A percentile compares a stretch with the other conserved stretches of the same genome.
phyloP scores from a whole-genome alignment of 2,888 invertebrate genomes.

The Hylaea fasciaria region DNA sequence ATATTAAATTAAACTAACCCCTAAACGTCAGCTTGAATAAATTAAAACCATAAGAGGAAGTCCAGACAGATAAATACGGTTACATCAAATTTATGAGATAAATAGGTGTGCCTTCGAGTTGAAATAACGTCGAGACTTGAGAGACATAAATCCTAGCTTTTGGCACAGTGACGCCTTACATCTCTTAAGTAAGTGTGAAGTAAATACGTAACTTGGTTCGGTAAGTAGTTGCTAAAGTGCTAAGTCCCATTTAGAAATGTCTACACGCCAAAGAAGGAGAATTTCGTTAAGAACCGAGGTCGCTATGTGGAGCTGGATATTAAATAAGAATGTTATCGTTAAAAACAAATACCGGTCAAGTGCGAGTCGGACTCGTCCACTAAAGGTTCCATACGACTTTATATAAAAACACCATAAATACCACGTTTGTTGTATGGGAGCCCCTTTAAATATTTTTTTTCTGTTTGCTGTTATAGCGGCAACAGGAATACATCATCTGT shows the following conservation, averaged over 20 bases:
- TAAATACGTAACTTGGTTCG: slow-evolving; percentile 33
- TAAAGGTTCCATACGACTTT: no score
- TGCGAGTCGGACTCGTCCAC: no score
- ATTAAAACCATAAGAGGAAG: no score
- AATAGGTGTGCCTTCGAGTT: background rate
- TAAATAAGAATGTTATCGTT: background rate
- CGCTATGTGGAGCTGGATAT: slow-evolving; percentile 12
- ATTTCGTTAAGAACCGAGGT: slow-evolving; percentile 11
- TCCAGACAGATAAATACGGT: background rate
- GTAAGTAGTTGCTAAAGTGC: slow-evolving; percentile 33
- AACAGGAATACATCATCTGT: no score
- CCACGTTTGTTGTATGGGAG: no score
- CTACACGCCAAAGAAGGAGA: slow-evolving; percentile 24
- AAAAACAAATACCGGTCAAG: no score
- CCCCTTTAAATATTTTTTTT: no score
- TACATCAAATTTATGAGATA: background rate
- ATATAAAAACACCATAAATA: no score
- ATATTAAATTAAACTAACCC: no score
- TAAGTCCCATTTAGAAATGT: slow-evolving; percentile 32
- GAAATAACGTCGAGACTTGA: slow-evolving; percentile 10
- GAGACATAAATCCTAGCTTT: slow-evolving; percentile 31
- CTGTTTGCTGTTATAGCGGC: no score
- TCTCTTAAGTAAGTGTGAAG: slow-evolving; percentile 31
- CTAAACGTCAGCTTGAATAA: no score
- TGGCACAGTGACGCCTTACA: slow-evolving; percentile 28